Percentiles rank a stretch among this genome's conserved stretches.
These are phyloP conservation scores for Xestobium rufovillosum DNA, from an alignment of 2,888 invertebrate species.

Conservation along the genomic window DNA sequence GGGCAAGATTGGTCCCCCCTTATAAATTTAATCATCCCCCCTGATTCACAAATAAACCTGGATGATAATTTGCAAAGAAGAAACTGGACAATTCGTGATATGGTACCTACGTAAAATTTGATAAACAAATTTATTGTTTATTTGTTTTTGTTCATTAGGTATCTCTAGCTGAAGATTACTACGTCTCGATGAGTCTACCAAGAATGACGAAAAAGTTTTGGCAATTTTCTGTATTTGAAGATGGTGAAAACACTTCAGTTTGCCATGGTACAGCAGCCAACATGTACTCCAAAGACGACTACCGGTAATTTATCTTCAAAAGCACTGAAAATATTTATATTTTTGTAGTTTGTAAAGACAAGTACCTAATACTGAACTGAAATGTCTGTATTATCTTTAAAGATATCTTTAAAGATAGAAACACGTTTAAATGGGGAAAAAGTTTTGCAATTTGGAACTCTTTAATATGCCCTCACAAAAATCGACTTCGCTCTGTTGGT, in stretches of 20 bases:
- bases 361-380: neutral
- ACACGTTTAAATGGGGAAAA: too few species aligned
- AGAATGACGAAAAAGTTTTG: slow-evolving; percentile 57
- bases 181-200: slow-evolving; percentile 56
- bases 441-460: too few species aligned
- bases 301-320: slow-evolving; percentile 46
- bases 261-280: slow-evolving; percentile 71
- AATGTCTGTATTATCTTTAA: too few species aligned
- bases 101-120: slow-evolving; percentile 43
- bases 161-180: slow-evolving; percentile 58
- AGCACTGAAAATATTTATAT: too few species aligned
- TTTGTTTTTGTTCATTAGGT: slow-evolving; percentile 34
- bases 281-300: slow-evolving; percentile 59
- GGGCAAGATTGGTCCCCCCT: slow-evolving; percentile 61
- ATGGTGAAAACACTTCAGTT: slow-evolving; percentile 37
- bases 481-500: too few species aligned
- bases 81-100: slow-evolving; percentile 52
- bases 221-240: slow-evolving; percentile 50
- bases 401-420: too few species aligned
- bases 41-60: slow-evolving; percentile 41
- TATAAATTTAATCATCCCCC: slow-evolving; percentile 49
- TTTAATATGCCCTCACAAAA: too few species aligned
- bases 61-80: slow-evolving; percentile 46
- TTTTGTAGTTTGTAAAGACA: neutral
- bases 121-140: slow-evolving; percentile 4